Base-by-base conservation (phyloP, 1,140 invertebrate species). In the Tetraneura akinire region DNA sequence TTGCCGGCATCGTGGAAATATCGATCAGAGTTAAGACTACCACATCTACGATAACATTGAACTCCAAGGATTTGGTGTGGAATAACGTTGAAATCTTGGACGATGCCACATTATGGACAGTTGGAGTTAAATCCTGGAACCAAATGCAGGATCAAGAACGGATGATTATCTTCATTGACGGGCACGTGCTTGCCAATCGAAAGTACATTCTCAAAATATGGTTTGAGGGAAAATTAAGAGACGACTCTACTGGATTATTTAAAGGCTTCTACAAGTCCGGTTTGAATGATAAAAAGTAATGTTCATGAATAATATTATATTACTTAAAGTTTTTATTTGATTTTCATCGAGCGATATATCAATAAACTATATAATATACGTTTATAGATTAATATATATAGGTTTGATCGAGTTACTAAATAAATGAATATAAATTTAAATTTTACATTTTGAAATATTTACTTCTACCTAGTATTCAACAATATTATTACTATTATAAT, bases 241-340 rank as follows among this genome's bases (percentile, higher is more conserved):
- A 73, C 37, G 81, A 81, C 29, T 74, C 47, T 16, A 73, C 16
- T 0, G 81, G 81, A 1, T 82, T 82, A 37, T 82, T 81, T 14
- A 55, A 51, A 68, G 76, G 80, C 45, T 14, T 6, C 13, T 82
- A 82, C 32, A 21, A 16, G 11, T 13, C 18, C 6, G 32, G 16
- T 1, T 26, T 13, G 13, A n/a, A 26, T 3, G 26, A 23, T 6
- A 70, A 47, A 47, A 70, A 70, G 66, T 70, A 47, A n/a, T n/a
- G n/a, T n/a, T n/a, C n/a, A n/a, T n/a, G n/a, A n/a, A n/a, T n/a
- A n/a, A n/a, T n/a, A n/a, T n/a, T n/a, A n/a, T n/a, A n/a, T n/a
- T n/a, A n/a, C n/a, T n/a, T n/a, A n/a, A n/a, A n/a, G n/a, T n/a
- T n/a, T n/a, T n/a, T n/a, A n/a, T n/a, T n/a, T n/a, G n/a, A n/a